A percentile compares a stretch with the other conserved stretches of the same genome.
These are phyloP conservation scores for Drosophila tani DNA, from an alignment of 1,140 invertebrate genomes.

Conservation along the genomic window DNA sequence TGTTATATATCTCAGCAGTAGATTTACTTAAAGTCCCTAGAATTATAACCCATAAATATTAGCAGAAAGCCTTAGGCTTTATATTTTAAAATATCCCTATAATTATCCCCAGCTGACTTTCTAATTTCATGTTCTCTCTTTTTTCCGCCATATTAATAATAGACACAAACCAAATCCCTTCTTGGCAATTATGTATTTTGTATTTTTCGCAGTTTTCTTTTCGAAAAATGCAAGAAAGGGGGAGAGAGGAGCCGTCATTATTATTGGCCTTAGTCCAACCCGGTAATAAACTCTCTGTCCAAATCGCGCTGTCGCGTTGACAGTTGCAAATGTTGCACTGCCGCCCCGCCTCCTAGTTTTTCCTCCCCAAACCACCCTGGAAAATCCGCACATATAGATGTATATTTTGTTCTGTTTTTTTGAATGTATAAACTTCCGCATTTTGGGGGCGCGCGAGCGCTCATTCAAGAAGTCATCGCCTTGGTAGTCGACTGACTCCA, in stretches of 20 bases:
- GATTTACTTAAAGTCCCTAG: background rate
- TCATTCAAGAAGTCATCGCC: conserved; percentile 60
- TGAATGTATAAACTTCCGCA: conserved; percentile 72
- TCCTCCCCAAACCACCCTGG: background rate
- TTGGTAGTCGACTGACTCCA: conserved; percentile 16
- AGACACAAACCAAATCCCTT: conserved; percentile 18
- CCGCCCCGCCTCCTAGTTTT: background rate
- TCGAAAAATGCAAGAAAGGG: background rate
- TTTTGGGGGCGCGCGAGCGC: conserved; percentile 60
- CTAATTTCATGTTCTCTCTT: too few species aligned
- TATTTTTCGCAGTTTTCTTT: conserved; percentile 16
- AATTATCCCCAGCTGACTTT: background rate
- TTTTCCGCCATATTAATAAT: conserved; percentile 27
- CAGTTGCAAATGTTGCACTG: conserved; percentile 77
- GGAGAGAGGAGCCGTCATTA: conserved; percentile 18
- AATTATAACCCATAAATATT: background rate
- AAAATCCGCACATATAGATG: conserved; percentile 18
- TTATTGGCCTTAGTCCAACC: conserved; percentile 78
- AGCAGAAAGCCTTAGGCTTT: background rate
- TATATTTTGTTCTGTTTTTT: conserved; percentile 53
- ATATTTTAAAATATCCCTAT: background rate
- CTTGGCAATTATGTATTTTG: conserved; percentile 39
- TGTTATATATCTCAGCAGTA: background rate
- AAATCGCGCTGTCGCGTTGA: conserved; percentile 71
- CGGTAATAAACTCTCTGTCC: conserved; percentile 64